Evolutionary conservation across 2,113 vertebrate species (phyloP).

Genomic region (Pangasianodon gigas): DNA sequence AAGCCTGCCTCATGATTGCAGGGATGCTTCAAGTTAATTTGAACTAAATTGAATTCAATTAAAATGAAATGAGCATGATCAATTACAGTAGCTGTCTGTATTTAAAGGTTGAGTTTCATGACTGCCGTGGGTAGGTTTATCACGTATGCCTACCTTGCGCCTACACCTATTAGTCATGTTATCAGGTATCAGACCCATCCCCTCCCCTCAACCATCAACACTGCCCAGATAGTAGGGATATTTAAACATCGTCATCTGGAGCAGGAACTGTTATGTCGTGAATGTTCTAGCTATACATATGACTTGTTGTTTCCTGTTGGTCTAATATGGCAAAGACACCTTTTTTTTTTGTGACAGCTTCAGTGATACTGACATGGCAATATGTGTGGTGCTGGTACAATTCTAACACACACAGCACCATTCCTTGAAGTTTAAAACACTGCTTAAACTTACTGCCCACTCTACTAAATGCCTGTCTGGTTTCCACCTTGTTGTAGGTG

Average conservation of each 20-base stretch:
- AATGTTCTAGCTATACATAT: not conserved
- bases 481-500: not conserved
- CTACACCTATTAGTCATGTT: not conserved
- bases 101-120: not conserved
- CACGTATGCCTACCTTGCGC: not conserved
- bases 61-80: not conserved
- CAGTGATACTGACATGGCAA: not conserved
- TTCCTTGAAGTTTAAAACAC: not conserved
- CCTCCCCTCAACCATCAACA: not conserved
- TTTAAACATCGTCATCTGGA: not conserved
- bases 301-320: not conserved
- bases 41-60: not conserved
- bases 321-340: not conserved
- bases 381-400: not conserved
- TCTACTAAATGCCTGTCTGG: not conserved
- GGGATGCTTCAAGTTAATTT: not conserved
- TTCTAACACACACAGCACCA: not conserved
- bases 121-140: not conserved
- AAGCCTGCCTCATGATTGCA: not conserved
- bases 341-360: not conserved
- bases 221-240: not conserved
- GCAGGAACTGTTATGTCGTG: not conserved
- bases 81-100: not conserved
- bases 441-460: not conserved
- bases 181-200: not conserved